Percentiles rank a stretch among this genome's conserved stretches.
These are phyloP conservation scores for Punctoribates punctum DNA, from an alignment of 2,888 invertebrate species.

Conservation along the genomic window DNA sequence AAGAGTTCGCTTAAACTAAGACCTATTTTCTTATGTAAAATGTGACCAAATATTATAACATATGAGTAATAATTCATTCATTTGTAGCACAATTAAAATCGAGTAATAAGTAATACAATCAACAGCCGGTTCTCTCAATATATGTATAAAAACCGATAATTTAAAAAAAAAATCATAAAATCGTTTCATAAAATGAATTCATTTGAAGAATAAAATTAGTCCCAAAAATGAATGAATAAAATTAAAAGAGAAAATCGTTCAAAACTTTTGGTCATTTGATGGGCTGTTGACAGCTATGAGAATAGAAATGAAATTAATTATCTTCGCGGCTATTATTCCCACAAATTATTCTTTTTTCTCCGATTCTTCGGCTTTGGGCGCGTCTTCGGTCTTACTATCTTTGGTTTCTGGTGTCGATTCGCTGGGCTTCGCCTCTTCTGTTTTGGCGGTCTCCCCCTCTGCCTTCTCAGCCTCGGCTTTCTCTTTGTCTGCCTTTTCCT, in stretches of 20 bases:
- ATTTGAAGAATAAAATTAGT: neutral
- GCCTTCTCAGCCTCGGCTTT: conserved; percentile 41
- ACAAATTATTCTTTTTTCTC: conserved; percentile 26
- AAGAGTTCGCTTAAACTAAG: neutral
- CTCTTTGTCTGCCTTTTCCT: conserved; percentile 42
- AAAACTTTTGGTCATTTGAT: conserved; percentile 27
- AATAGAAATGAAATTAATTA: conserved; percentile 26
- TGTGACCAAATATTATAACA: conserved; percentile 33
- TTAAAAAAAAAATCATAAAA: conserved; percentile 5
- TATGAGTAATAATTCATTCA: conserved; percentile 24
- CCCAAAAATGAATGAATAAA: conserved; percentile 4
- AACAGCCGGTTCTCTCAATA: conserved; percentile 6
- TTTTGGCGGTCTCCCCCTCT: neutral
- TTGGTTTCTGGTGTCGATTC: conserved; percentile 38
- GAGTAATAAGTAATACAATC: conserved; percentile 28
- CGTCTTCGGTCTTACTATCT: conserved; percentile 32
- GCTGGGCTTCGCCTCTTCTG: conserved; percentile 11
- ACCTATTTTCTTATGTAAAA: conserved; percentile 23
- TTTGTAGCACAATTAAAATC: conserved; percentile 31
- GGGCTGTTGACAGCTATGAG: conserved; percentile 31
- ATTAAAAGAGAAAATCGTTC: neutral
- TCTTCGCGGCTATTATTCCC: neutral
- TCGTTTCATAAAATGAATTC: neutral
- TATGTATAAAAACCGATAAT: neutral
- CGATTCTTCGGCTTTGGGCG: conserved; percentile 37